Percentiles rank a stretch among this genome's conserved stretches.
phyloP scores from a whole-genome alignment of 2,797 vertebrate genomes.

The Syngnathus acus region DNA sequence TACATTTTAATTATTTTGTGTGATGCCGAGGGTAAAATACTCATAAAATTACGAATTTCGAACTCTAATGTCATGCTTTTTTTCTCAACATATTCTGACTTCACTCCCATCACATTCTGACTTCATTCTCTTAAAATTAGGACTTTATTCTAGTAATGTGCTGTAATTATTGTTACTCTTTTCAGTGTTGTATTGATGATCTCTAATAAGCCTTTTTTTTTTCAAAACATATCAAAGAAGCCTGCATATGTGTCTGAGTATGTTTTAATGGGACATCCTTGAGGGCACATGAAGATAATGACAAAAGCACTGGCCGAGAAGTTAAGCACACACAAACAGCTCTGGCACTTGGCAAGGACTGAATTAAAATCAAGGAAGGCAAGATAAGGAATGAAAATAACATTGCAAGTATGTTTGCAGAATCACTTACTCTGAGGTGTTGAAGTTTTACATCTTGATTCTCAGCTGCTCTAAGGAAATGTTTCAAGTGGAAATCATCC shows the following conservation, averaged over 20 bases:
- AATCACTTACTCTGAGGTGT: slow-evolving; percentile 81
- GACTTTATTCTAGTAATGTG: no score
- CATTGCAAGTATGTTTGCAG: neutral
- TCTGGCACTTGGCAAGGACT: neutral
- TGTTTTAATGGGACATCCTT: neutral
- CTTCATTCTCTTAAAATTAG: no score
- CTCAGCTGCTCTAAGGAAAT: slow-evolving; percentile 86
- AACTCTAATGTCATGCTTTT: no score
- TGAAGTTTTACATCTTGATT: slow-evolving; percentile 85
- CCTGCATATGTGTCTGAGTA: neutral
- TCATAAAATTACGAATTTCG: no score
- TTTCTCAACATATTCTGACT: no score
- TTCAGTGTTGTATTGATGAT: no score
- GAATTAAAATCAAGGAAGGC: neutral
- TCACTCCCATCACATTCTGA: no score
- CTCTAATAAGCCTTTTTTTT: neutral
- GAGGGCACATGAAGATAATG: neutral
- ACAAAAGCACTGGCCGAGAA: neutral
- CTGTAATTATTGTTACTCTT: no score
- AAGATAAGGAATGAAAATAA: neutral
- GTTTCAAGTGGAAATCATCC: slow-evolving; percentile 78
- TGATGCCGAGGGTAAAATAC: no score
- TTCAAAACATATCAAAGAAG: neutral
- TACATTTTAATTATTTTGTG: no score
- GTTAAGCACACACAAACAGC: neutral